phyloP scores from a whole-genome alignment of 1,140 invertebrate species.

The Procambarus virginalis region DNA sequence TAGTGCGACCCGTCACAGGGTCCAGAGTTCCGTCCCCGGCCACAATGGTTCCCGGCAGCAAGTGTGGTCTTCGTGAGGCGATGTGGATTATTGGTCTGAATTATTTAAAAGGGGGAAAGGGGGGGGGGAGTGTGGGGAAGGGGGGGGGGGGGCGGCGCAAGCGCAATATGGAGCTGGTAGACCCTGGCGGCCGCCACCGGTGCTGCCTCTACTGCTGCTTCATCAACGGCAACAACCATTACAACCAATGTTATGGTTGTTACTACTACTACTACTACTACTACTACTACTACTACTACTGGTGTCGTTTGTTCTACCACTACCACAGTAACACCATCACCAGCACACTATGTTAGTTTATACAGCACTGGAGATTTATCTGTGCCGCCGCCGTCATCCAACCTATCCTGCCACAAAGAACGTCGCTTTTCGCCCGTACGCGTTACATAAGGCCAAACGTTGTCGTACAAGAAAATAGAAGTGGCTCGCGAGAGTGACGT shows the following conservation, averaged over 20 bases:
- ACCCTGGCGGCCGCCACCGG: neutral
- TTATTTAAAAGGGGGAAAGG: conserved; percentile 5
- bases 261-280: neutral
- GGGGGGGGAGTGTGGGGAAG: too few species aligned
- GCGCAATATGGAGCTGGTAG: neutral
- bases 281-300: neutral
- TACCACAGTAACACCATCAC: too few species aligned
- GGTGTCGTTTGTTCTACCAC: too few species aligned
- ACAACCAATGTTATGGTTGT: neutral
- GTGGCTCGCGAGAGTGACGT: too few species aligned
- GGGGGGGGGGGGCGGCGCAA: too few species aligned
- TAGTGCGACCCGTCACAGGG: neutral
- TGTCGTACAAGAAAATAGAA: too few species aligned
- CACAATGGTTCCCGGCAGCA: neutral
- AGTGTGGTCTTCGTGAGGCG: conserved; percentile 20
- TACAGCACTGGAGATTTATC: too few species aligned
- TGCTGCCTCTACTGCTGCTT: neutral
- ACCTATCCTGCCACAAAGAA: too few species aligned
- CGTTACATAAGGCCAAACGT: too few species aligned
- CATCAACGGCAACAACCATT: neutral
- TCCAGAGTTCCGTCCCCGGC: neutral
- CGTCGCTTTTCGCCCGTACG: too few species aligned
- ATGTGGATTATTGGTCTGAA: conserved; percentile 36
- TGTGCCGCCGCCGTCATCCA: too few species aligned
- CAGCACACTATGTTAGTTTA: too few species aligned